Evolutionary conservation across 2,797 vertebrate genomes (phyloP).

Genomic region (Octomys mimax): DNA sequence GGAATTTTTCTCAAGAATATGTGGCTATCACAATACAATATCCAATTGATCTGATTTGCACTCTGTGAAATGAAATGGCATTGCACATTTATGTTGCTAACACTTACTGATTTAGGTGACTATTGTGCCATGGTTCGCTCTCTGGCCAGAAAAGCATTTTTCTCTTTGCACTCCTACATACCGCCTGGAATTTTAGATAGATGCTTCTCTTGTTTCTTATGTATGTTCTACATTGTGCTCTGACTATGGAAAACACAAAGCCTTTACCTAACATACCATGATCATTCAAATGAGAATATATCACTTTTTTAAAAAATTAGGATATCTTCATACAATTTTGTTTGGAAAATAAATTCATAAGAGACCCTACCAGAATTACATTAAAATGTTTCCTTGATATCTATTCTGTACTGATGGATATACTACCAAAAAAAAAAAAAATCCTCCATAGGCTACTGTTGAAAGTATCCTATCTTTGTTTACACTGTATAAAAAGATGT

Average conservation of each 20-base stretch:
- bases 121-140: constrained; percentile 26
- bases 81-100: constrained; percentile 31
- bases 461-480: constrained; percentile 29
- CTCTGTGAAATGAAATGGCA: constrained; percentile 11
- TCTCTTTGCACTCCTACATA: constrained; percentile 57
- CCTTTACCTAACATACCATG: constrained; percentile 41
- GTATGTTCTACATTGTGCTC: background rate
- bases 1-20: constrained; percentile 95
- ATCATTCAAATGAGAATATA: constrained; percentile 32
- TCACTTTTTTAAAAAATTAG: constrained; percentile 56
- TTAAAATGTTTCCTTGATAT: constrained; percentile 38
- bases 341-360: constrained; percentile 16
- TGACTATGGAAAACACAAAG: background rate
- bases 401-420: background rate
- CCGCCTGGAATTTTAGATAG: constrained; percentile 57
- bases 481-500: constrained; percentile 60
- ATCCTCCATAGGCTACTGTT: constrained; percentile 59
- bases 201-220: constrained; percentile 13
- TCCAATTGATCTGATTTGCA: constrained; percentile 88
- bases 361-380: background rate
- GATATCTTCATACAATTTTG: constrained; percentile 64
- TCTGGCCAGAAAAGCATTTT: constrained; percentile 57
- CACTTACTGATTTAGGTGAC: background rate
- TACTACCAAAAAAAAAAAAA: constrained; percentile 29
- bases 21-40: constrained; percentile 91